Evolutionary conservation across 2,888 invertebrate genomes (phyloP), one percentile per base, ranked within the genome.

Genomic region (Thera britannica): DNA sequence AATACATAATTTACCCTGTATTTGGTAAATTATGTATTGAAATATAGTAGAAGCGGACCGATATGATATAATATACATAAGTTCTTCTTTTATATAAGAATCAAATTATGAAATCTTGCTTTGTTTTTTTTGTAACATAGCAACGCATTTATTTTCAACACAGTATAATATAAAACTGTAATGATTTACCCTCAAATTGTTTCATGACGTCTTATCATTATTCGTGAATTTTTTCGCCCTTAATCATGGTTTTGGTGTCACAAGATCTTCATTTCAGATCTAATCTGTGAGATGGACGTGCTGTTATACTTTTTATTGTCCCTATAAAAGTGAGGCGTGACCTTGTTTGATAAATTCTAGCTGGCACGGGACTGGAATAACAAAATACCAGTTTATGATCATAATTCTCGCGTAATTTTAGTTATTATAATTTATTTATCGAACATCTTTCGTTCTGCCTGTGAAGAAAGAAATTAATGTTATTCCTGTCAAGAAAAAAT

Each of bases 281-380:
- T 89, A 90, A 90, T 91, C 85, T 83, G 85, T 81, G 81, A 86
- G 83, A 89, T 88, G 90, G 87, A 87, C 87, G 88, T 82, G 87
- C 86, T 90, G 85, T 85, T 88, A 87, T 87, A 87, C 83, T 85
- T 90, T 90, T 92, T 90, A 90, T 90, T 86, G 83, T 83, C 72
- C 76, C 81, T 83, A 88, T 90, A 90, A 91, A 90, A 79, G 70
- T 74, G 81, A 83, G 82, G 86, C 89, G 88, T 89, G 90, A 82
- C 83, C 85, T 83, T 84, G 83, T 86, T 83, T 84, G 76, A 84
- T 85, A 87, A 85, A 83, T 83, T 70, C 62, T 74, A 77, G 75
- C 79, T 70, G 75, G 79, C 76, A 75, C 82, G 77, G 69, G 78
- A 71, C 78, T 79, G 75, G 87, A 88, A 87, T 88, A 86, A 83